Percentiles rank a stretch among this genome's conserved stretches.
Evolutionary conservation across 2,113 vertebrate genomes (phyloP).

Genomic region (Nesogale talazaci): DNA sequence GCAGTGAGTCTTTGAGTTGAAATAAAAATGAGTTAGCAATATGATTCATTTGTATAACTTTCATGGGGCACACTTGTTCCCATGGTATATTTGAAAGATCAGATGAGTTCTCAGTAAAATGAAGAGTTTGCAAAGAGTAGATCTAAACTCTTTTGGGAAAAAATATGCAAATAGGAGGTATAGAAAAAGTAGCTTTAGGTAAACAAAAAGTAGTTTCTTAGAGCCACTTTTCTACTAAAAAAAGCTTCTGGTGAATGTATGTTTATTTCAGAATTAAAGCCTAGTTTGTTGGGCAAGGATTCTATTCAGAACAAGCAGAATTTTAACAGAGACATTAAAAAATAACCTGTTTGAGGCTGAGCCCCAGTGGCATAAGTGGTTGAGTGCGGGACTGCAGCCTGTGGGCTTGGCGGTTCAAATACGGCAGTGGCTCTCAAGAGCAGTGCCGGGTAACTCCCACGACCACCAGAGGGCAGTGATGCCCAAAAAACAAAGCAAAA

Average conservation of each 20-base stretch:
- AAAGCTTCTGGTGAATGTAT: not conserved
- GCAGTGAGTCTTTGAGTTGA: too few species aligned
- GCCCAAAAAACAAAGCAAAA: too few species aligned
- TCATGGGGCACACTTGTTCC: conserved; percentile 17
- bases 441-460: too few species aligned
- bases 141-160: not conserved
- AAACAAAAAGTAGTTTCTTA: not conserved
- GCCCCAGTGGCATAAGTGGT: too few species aligned
- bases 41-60: conserved; percentile 11
- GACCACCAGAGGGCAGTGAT: too few species aligned
- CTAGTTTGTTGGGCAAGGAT: not conserved
- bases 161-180: not conserved
- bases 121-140: not conserved
- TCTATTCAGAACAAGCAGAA: not conserved
- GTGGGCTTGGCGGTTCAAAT: too few species aligned
- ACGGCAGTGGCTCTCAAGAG: too few species aligned
- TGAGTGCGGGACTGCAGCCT: too few species aligned
- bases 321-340: not conserved
- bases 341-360: not conserved
- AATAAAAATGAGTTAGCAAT: not conserved
- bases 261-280: not conserved
- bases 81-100: not conserved
- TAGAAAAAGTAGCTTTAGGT: not conserved
- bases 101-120: not conserved
- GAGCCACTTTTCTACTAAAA: not conserved